A percentile compares a stretch with the other conserved stretches of the same genome.
These are phyloP conservation scores for Alentia gelatinosa DNA, from an alignment of 2,888 invertebrate genomes.

Conservation along the genomic window DNA sequence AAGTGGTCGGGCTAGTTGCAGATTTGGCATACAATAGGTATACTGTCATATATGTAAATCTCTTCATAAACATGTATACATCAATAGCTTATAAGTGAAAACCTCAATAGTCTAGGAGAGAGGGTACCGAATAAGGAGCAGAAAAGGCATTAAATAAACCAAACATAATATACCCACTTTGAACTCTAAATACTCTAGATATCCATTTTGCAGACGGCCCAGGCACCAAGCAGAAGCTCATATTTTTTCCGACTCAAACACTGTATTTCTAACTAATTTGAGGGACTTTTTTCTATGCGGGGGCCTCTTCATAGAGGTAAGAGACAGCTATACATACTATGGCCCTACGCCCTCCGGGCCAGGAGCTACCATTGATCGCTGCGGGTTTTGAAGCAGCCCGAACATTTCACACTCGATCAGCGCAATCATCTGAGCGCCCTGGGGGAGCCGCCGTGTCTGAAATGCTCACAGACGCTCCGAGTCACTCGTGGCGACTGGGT, in stretches of 20 bases:
- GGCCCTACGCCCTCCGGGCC: neutral
- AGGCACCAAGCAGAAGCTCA: too few relatives aligned
- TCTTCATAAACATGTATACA: too few relatives aligned
- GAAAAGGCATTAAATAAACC: too few relatives aligned
- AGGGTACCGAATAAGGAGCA: too few relatives aligned
- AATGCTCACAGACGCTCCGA: neutral
- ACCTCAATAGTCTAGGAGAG: too few relatives aligned
- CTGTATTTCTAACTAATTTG: neutral
- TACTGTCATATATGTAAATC: too few relatives aligned
- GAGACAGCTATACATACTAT: neutral
- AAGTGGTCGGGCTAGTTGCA: too few relatives aligned
- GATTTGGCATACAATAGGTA: too few relatives aligned
- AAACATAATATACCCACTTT: too few relatives aligned
- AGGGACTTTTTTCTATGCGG: neutral
- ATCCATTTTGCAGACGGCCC: too few relatives aligned
- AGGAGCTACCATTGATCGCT: neutral
- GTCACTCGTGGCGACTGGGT: neutral
- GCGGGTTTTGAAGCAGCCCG: constrained; percentile 39
- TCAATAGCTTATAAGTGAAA: too few relatives aligned
- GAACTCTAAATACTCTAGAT: too few relatives aligned
- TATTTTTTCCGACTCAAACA: neutral
- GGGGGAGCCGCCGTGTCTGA: neutral
- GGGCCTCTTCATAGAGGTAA: neutral
- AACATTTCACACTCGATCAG: constrained; percentile 41
- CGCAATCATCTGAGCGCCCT: constrained; percentile 28